Evolutionary conservation across 2,888 invertebrate species (phyloP), one percentile per base, ranked within the genome.

Genomic region (Cantharis lateralis): DNA sequence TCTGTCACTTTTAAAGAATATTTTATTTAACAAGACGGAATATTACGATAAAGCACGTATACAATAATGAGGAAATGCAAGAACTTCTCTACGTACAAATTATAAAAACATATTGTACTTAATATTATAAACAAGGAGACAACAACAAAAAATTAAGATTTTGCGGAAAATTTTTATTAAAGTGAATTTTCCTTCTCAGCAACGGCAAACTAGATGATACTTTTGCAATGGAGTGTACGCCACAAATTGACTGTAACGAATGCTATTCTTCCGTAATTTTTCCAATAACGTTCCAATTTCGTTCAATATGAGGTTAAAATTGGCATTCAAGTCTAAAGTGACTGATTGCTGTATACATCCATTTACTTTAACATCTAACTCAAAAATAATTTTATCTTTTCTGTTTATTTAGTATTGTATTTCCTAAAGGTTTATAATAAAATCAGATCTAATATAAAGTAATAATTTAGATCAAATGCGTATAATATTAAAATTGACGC

Each of bases 211-310:
- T 66, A 66, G 24, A 20, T 66, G 20, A 26, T 16, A 66, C 62
- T 79, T 81, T 77, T 80, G 69, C 69, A 74, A 77, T 80, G 68
- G 84, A 84, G 78, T 84, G 83, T 84, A 85, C 83, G 71, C 85
- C 85, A 79, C 86, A 86, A 86, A 86, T 86, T 85, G 86, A 78
- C 84, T 82, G 84, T 87, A 87, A 86, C 86, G 86, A 87, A 87
- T 84, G 84, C 86, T 85, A 86, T 86, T 86, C 85, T 85, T 82
- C 81, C 78, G 80, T 86, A 86, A 86, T 86, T 86, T 86, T 87
- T 86, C 85, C 86, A 86, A 86, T 87, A 86, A 86, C 82, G 85
- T 85, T 78, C 84, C 86, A 86, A 85, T 86, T 86, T 83, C 81
- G 83, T 82, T 81, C 78, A 80, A 83, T 82, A 82, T 81, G 80